Base-by-base conservation (phyloP, 2,797 vertebrate genomes). In the Melopsittacus undulatus region DNA sequence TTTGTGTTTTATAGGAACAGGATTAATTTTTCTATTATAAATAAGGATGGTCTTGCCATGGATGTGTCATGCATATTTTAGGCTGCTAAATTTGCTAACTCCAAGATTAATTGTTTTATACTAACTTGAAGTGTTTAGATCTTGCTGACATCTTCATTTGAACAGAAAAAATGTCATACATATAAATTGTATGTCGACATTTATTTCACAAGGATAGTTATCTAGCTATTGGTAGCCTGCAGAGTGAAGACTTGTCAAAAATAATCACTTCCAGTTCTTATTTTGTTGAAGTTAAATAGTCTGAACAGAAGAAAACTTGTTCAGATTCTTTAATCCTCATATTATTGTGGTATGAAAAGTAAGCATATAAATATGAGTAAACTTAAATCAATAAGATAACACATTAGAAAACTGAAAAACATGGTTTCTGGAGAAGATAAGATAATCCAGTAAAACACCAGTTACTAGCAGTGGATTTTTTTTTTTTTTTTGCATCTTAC, bases 201-300 rank as follows among this genome's bases (percentile, higher is more conserved):
- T 85, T 87, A 46, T 74, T 91, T 94, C 48, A 70, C 42, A 45
- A 18, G 32, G 20, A 29, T 63, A 52, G 64, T 86, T 92, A 81
- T 29, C 80, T 38, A 64, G 82, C 52, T 87, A 22, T 74, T 83
- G 72, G 79, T 91, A 94, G 32, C 61, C 76, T 80, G 76, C 21
- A 48, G 73, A 85, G 73, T 8, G 14, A 89, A 94, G 79, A 22
- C 73, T 52, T 91, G 56, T 61, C 87, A 91, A 89, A 95, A 94
- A 85, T 64, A 83, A 94, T 95, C 62, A 83, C 48, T 94, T 92
- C 32, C 48, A 83, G 36, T 63, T 83, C 64, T 85, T 69, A 72
- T 92, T 94, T 79, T 54, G 49, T 66, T 77, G 48, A 77, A 91
- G 56, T 80, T 94, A 93, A 95, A 83, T 62, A 85, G 79, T 52